These are phyloP conservation scores for Notolabrus celidotus DNA, from an alignment of 2,797 vertebrate genomes.

Conservation along the genomic window DNA sequence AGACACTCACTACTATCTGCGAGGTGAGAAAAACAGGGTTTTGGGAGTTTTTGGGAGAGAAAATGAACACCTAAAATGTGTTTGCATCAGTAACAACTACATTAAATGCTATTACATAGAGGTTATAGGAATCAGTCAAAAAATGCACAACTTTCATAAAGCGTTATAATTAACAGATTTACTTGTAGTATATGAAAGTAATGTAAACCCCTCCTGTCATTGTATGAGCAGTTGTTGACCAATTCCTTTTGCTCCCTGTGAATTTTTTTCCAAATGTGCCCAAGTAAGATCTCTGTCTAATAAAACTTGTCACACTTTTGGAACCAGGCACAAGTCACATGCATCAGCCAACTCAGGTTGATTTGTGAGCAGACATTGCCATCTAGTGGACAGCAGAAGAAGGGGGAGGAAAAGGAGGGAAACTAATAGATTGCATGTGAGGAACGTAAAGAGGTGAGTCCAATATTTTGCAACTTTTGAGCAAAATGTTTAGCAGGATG, in stretches of 20 bases:
- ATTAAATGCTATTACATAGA: slow-evolving; percentile 16
- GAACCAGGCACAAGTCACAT: slow-evolving; percentile 56
- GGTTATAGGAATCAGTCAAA: slow-evolving; percentile 56
- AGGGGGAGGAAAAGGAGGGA: background rate
- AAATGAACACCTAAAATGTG: background rate
- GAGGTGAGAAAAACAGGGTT: slow-evolving; percentile 41
- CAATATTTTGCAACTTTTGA: background rate
- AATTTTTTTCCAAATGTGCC: slow-evolving; percentile 53
- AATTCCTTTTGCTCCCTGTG: slow-evolving; percentile 28
- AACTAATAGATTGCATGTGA: slow-evolving; percentile 10
- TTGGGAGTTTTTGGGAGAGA: background rate
- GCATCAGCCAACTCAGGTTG: slow-evolving; percentile 44
- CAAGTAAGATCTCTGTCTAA: slow-evolving; percentile 12
- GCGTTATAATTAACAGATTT: background rate
- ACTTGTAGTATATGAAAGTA: background rate
- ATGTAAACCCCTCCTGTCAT: background rate
- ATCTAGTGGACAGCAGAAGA: slow-evolving; percentile 57
- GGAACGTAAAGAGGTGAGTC: slow-evolving; percentile 4
- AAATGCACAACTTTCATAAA: slow-evolving; percentile 34
- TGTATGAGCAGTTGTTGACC: slow-evolving; percentile 55
- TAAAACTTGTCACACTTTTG: slow-evolving; percentile 35
- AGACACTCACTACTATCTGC: slow-evolving; percentile 96
- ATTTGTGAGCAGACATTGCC: slow-evolving; percentile 58
- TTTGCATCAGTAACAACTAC: slow-evolving; percentile 9
- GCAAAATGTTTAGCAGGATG: background rate